A percentile compares a stretch with the other conserved stretches of the same genome.
These are phyloP conservation scores for Lindbergichthys nudifrons DNA, from an alignment of 2,797 vertebrate species.

Conservation along the genomic window DNA sequence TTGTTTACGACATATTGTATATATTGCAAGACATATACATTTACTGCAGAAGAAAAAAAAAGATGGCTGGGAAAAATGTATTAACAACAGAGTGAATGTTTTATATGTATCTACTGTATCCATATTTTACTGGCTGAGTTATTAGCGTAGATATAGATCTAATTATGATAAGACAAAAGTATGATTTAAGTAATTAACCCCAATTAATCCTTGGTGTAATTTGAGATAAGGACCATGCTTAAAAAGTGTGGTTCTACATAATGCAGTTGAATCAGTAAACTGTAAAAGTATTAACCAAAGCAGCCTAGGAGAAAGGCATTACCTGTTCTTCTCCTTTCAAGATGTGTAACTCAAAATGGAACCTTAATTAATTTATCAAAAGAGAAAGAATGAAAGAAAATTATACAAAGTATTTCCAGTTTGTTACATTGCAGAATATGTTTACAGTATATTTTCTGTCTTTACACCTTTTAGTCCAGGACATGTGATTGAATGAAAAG, in stretches of 20 bases:
- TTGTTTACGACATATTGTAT: conserved; percentile 22
- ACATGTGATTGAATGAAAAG: not conserved
- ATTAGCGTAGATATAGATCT: conserved; percentile 12
- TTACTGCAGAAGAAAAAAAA: rapidly evolving
- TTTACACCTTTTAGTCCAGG: not conserved
- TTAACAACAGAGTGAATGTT: not conserved
- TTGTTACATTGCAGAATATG: not conserved
- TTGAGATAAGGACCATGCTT: conserved; percentile 30
- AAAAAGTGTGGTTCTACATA: not conserved
- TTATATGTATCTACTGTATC: not conserved
- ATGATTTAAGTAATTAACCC: conserved; percentile 37
- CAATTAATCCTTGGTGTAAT: conserved; percentile 31
- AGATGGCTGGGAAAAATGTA: not conserved
- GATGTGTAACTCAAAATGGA: not conserved
- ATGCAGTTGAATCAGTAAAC: conserved; percentile 9
- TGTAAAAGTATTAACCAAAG: conserved; percentile 27
- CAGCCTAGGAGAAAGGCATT: conserved; percentile 1
- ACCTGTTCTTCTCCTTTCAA: not conserved
- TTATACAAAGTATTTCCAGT: not conserved
- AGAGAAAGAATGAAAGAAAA: not conserved
- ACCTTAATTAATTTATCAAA: not conserved
- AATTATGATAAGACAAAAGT: conserved; percentile 8
- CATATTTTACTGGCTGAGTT: not conserved
- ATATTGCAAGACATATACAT: not conserved
- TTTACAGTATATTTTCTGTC: not conserved